Conservation (phyloP, 2,797 vertebrate genomes). For the Coracias cyanogaster region DNA sequence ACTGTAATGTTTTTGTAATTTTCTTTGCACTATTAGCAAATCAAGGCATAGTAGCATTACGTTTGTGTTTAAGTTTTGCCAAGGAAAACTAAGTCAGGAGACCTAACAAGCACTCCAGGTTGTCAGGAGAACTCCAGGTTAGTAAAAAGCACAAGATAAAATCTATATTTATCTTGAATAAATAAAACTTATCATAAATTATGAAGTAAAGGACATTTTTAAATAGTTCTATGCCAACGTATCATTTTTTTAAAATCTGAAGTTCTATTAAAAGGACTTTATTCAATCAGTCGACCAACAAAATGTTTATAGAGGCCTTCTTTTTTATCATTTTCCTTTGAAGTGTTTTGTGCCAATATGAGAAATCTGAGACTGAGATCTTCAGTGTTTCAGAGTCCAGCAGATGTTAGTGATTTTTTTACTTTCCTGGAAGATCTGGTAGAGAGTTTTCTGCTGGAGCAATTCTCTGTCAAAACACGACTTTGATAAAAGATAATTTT, state of each 20-base stretch:
- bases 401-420: slow-evolving; percentile 14
- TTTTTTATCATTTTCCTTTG: not conserved
- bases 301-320: not conserved
- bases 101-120: not conserved
- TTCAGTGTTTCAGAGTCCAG: not conserved
- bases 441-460: not conserved
- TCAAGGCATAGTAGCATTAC: not conserved
- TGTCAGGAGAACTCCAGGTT: not conserved
- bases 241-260: not conserved
- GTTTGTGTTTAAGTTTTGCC: not conserved
- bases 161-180: not conserved
- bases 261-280: not conserved
- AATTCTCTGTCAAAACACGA: not conserved
- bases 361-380: not conserved
- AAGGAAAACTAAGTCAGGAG: not conserved
- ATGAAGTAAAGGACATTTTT: not conserved
- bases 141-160: not conserved
- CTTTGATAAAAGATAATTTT: not conserved
- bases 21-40: not conserved
- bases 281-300: not conserved
- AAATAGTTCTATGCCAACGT: not conserved
- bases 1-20: not conserved
- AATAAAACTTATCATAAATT: not conserved
- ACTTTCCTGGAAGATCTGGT: not conserved
- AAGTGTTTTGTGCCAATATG: not conserved